Evolutionary conservation across 2,888 invertebrate species (phyloP).

Genomic region (Drosophila rubida): DNA sequence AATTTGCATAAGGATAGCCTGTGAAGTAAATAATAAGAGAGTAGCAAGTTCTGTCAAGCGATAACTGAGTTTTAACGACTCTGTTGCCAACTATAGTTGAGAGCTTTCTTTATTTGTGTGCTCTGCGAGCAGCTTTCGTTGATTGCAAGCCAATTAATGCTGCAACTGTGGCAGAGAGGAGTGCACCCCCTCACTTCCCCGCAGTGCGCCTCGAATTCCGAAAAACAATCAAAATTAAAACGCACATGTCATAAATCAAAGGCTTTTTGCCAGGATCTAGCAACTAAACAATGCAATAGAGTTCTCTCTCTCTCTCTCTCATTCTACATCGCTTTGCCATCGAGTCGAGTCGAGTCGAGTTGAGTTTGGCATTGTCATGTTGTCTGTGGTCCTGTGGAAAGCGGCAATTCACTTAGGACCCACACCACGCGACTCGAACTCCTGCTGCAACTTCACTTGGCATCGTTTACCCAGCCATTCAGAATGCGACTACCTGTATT

Average conservation of each 20-base stretch:
- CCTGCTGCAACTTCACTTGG: slow-evolving; percentile 43
- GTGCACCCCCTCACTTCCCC: background rate
- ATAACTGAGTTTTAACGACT: background rate
- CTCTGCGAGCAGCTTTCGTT: slow-evolving; percentile 12
- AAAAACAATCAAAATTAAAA: slow-evolving; percentile 72
- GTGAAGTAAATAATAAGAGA: too few relatives aligned
- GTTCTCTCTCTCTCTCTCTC: slow-evolving; percentile 1
- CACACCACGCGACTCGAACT: background rate
- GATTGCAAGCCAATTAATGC: slow-evolving; percentile 56
- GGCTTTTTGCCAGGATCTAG: slow-evolving; percentile 54
- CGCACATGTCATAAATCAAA: slow-evolving; percentile 78
- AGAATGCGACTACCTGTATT: slow-evolving; percentile 74
- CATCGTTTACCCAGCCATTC: slow-evolving; percentile 72
- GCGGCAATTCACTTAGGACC: slow-evolving; percentile 75
- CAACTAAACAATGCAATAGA: slow-evolving; percentile 71
- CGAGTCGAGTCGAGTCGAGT: slow-evolving; percentile 34
- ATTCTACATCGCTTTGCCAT: slow-evolving; percentile 1
- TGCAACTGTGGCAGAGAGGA: slow-evolving; percentile 32
- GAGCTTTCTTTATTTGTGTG: background rate
- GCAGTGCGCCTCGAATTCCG: slow-evolving; percentile 17
- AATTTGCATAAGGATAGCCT: too few relatives aligned
- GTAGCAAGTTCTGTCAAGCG: too few relatives aligned
- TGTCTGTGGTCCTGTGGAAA: slow-evolving; percentile 50
- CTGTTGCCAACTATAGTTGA: background rate
- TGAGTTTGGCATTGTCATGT: slow-evolving; percentile 59